Base-by-base conservation (phyloP, 2,888 invertebrate genomes). In the Ypsolopha sequella region DNA sequence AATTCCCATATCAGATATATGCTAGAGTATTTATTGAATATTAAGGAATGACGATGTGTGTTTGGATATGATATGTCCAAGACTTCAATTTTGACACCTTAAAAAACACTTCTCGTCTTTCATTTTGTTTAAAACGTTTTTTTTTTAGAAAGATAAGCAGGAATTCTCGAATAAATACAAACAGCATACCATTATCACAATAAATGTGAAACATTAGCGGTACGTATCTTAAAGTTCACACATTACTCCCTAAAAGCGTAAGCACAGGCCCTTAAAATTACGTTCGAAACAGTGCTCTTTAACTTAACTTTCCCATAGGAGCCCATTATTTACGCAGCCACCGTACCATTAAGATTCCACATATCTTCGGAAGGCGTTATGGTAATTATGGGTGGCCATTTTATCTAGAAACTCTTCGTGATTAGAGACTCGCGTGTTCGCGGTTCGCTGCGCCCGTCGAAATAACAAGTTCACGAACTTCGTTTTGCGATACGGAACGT, bases 311-410 rank as follows among this genome's bases (percentile, higher is more conserved):
- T 84, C 82, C 81, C 82, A 84, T 82, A 86, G 84, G 84, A 85
- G 84, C 77, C 85, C 82, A 86, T 86, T 85, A 86, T 86, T 86
- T 84, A 84, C 82, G 76, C 64, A 84, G 78, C 77, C 78, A 85
- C 78, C 78, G 84, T 80, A 84, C 84, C 85, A 84, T 86, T 85
- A 85, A 84, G 81, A 86, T 82, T 81, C 81, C 78, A 84, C 85
- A 82, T 85, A 85, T 86, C 82, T 85, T 82, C 82, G 81, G 41
- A 81, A 82, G 79, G 75, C 74, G 78, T 80, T 85, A 86, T 86
- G 85, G 82, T 85, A 86, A 86, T 86, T 86, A 84, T 72, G 80
- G 84, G 84, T 85, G 82, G 84, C 79, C 82, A 82, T 84, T 85
- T 85, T 86, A 85, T 84, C 84, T 80, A 68, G 77, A 75, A 76